These are phyloP conservation scores for Galeopsomyia nigrocyanea DNA, from an alignment of 2,888 invertebrate species.

Conservation along the genomic window DNA sequence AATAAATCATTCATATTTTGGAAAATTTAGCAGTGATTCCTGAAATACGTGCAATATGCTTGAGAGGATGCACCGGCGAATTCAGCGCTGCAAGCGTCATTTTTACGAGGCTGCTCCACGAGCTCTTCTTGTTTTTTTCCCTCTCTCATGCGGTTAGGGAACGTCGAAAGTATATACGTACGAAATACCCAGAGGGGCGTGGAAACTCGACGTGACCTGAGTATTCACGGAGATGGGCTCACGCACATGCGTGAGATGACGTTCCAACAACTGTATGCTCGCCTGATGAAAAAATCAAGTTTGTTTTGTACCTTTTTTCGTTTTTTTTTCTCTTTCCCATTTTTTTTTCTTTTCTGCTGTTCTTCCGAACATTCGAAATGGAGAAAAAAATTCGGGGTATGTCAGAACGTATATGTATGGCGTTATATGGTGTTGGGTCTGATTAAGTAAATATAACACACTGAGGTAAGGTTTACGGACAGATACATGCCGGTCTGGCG, in stretches of 20 bases:
- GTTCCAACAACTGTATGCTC: slow-evolving; percentile 50
- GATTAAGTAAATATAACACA: not conserved
- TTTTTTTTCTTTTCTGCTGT: not conserved
- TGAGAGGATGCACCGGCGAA: too few relatives aligned
- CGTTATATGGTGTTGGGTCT: too few relatives aligned
- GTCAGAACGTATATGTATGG: too few relatives aligned
- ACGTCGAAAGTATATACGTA: slow-evolving; percentile 10
- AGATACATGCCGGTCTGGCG: slow-evolving; percentile 60
- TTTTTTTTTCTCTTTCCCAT: slow-evolving; percentile 35
- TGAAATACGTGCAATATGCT: too few relatives aligned
- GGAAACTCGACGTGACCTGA: slow-evolving; percentile 22
- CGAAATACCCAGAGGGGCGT: not conserved
- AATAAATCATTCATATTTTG: too few relatives aligned
- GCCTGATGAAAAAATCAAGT: slow-evolving; percentile 61
- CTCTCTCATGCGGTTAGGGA: not conserved
- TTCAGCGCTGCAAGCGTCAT: too few relatives aligned
- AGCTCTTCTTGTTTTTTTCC: not conserved
- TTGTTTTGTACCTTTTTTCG: slow-evolving; percentile 60
- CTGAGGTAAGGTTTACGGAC: slow-evolving; percentile 58
- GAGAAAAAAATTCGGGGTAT: too few relatives aligned
- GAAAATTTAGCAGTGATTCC: too few relatives aligned
- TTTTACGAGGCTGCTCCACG: not conserved
- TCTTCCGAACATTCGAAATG: too few relatives aligned
- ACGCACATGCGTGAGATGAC: not conserved
- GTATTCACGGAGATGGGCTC: not conserved